A percentile compares a stretch with the other conserved stretches of the same genome.
phyloP scores from a whole-genome alignment of 2,113 vertebrate genomes.

The Pimephales promelas region DNA sequence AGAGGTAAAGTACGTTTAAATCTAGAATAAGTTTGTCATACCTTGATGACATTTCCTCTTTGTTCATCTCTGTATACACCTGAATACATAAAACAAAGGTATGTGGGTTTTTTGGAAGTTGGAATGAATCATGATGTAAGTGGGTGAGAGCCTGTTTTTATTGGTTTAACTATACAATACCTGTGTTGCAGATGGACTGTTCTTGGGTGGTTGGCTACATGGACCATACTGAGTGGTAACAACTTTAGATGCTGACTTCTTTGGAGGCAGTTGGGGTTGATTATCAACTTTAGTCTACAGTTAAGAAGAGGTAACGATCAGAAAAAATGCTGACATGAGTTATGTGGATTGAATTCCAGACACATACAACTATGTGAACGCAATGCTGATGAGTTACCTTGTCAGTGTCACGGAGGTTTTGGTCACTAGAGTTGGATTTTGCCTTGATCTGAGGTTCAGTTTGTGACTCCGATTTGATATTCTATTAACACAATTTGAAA shows the following conservation, averaged over 20 bases:
- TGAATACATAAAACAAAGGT: not conserved
- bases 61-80: not conserved
- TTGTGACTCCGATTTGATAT: not conserved
- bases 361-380: not conserved
- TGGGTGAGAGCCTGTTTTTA: not conserved
- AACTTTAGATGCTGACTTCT: not conserved
- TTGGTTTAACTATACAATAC: not conserved
- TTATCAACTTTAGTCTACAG: not conserved
- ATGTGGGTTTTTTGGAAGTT: not conserved
- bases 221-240: not conserved
- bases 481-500: slow-evolving; percentile 9
- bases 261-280: not conserved
- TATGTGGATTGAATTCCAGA: not conserved
- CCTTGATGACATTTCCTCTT: not conserved
- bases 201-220: not conserved
- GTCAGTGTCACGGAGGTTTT: not conserved
- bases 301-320: not conserved
- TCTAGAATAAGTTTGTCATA: not conserved
- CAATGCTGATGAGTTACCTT: not conserved
- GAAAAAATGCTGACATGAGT: not conserved
- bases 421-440: not conserved
- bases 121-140: not conserved
- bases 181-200: not conserved
- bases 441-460: not conserved
- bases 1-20: not conserved